Percentiles rank a stretch among this genome's conserved stretches.
phyloP scores from a whole-genome alignment of 1,140 invertebrate species.

The Penaeus japonicus region DNA sequence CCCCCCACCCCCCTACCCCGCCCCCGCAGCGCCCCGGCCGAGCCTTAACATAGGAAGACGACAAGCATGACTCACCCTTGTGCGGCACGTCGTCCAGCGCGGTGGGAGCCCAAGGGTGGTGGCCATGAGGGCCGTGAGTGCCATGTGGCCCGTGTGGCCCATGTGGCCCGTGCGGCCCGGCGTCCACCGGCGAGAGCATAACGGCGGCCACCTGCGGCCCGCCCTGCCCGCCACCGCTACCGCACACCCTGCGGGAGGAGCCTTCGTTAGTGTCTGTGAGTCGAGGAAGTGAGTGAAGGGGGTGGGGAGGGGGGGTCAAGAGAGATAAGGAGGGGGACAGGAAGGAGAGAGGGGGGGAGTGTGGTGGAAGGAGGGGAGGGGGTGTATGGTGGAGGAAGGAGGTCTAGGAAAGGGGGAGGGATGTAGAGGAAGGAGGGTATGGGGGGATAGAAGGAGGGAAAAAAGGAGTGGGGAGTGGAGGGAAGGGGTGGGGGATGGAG shows the following conservation, averaged over 20 bases:
- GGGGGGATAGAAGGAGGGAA: too few relatives aligned
- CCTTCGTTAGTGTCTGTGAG: neutral
- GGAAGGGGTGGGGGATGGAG: too few relatives aligned
- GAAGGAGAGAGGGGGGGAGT: too few relatives aligned
- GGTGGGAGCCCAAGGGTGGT: conserved; percentile 38
- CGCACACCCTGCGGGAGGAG: conserved; percentile 37
- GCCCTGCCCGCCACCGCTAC: conserved; percentile 42
- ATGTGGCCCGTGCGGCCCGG: conserved; percentile 33
- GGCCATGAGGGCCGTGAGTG: conserved; percentile 33
- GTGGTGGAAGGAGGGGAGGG: neutral
- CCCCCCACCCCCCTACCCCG: too few relatives aligned
- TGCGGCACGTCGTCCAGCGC: conserved; percentile 42
- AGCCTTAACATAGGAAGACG: too few relatives aligned
- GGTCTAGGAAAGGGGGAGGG: too few relatives aligned
- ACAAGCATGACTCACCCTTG: conserved; percentile 25
- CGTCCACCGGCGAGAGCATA: conserved; percentile 43
- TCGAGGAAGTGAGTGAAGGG: neutral
- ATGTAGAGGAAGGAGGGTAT: too few relatives aligned
- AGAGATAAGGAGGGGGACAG: neutral
- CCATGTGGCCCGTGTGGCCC: conserved; percentile 26
- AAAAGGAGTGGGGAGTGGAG: too few relatives aligned
- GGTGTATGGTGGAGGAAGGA: too few relatives aligned
- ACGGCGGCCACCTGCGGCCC: conserved; percentile 33
- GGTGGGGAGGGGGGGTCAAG: neutral
- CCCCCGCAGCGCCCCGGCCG: too few relatives aligned